phyloP scores from a whole-genome alignment of 92 coral and sea anemone genomes.

The Phenganax subtilis region DNA sequence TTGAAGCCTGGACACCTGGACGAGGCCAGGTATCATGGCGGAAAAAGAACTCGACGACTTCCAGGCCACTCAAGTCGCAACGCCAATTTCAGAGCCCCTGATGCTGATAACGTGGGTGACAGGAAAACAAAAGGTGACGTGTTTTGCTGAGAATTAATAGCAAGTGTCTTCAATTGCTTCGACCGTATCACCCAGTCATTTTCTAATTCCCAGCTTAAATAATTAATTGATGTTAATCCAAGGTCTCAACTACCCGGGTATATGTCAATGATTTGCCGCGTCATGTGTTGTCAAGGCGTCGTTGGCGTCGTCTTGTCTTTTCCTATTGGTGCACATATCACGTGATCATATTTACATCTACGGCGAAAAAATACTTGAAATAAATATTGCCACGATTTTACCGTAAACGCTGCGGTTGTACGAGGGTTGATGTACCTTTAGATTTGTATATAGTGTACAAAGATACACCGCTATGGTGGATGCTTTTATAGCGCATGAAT shows the following conservation, averaged over 20 bases:
- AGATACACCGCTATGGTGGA: constrained; percentile 4
- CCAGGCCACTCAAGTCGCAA: too few relatives aligned
- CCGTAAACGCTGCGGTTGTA: constrained; percentile 22
- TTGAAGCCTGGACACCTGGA: too few relatives aligned
- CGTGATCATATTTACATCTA: constrained; percentile 38
- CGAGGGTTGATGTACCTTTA: constrained; percentile 37
- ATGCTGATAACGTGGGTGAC: too few relatives aligned
- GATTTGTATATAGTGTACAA: constrained; percentile 20
- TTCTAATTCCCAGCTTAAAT: constrained; percentile 1
- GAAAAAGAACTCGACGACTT: too few relatives aligned
- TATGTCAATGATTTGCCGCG: constrained; percentile 1
- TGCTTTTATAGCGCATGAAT: constrained; percentile 31
- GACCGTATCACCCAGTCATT: not conserved
- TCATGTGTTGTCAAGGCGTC: constrained; percentile 41
- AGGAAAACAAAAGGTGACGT: not conserved
- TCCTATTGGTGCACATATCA: constrained; percentile 30
- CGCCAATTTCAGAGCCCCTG: too few relatives aligned
- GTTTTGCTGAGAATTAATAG: not conserved
- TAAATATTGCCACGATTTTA: constrained; percentile 8
- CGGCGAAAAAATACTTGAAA: constrained; percentile 19
- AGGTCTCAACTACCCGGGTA: not conserved
- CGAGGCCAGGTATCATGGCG: too few relatives aligned
- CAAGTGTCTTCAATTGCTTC: not conserved
- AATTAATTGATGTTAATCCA: constrained; percentile 5
- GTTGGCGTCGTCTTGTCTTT: constrained; percentile 38